A percentile compares a stretch with the other conserved stretches of the same genome.
phyloP scores from a whole-genome alignment of 1,140 invertebrate species.

The Drosophila subpulchrella region DNA sequence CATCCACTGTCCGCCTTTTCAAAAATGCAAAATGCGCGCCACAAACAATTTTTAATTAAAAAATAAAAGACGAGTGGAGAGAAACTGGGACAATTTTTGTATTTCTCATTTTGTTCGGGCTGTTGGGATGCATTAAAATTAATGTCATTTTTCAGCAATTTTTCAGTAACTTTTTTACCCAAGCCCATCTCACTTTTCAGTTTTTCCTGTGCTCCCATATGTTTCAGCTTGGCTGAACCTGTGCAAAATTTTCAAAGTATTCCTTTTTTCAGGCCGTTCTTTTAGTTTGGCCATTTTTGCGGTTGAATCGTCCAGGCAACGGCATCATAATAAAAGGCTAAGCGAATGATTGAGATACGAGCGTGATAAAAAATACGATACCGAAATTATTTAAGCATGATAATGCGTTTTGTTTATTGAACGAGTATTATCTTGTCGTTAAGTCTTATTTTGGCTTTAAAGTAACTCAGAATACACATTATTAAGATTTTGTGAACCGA shows the following conservation, averaged over 20 bases:
- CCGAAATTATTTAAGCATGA: background rate
- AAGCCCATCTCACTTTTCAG: background rate
- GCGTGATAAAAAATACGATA: slow-evolving; percentile 12
- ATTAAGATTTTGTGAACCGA: slow-evolving; percentile 14
- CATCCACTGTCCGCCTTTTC: slow-evolving; percentile 17
- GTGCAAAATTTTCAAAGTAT: slow-evolving; percentile 16
- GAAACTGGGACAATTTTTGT: slow-evolving; percentile 15
- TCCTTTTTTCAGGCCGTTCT: background rate
- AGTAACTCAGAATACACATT: background rate
- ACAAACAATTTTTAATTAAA: slow-evolving; percentile 55
- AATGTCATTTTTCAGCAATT: slow-evolving; percentile 48
- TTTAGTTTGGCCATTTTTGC: slow-evolving; percentile 34
- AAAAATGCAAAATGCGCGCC: slow-evolving; percentile 42
- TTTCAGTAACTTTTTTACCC: slow-evolving; percentile 24
- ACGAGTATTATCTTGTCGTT: slow-evolving; percentile 3
- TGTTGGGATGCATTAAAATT: slow-evolving; percentile 50
- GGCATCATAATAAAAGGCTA: slow-evolving; percentile 41
- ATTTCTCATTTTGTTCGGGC: background rate
- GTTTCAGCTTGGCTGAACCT: slow-evolving; percentile 35
- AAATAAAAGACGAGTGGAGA: slow-evolving; percentile 9
- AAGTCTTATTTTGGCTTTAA: background rate
- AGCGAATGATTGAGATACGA: slow-evolving; percentile 49
- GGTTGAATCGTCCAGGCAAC: slow-evolving; percentile 40
- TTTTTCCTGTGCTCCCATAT: slow-evolving; percentile 17
- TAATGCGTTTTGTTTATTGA: slow-evolving; percentile 12